Base-by-base conservation (phyloP, 2,888 invertebrate species). In the Anticlea derivata region DNA sequence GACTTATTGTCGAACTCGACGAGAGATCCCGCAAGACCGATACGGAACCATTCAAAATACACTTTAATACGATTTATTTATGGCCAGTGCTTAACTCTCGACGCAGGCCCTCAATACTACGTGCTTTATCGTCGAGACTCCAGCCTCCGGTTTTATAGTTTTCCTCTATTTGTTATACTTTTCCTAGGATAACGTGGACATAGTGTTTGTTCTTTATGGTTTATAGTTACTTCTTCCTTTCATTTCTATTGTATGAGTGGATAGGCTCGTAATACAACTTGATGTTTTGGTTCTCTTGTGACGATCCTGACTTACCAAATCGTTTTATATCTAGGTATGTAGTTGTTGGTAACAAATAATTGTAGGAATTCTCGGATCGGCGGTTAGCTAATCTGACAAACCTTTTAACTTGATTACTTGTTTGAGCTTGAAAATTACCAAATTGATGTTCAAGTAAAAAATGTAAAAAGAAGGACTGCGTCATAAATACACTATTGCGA, bases 41-140 rank as follows among this genome's bases (percentile, higher is more conserved):
- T 84, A 85, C 71, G 70, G 71, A 73, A 70, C 76, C 72, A 76
- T 78, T 80, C 76, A 78, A 79, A 79, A 80, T 76, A 74, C 75
- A 75, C 77, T 75, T 79, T 81, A 82, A 84, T 84, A 81, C 80
- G 73, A 80, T 80, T 86, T 86, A 88, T 89, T 87, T 86, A 88
- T 83, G 79, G 66, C 76, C 63, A 75, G 75, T 71, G 76, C 82
- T 84, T 78, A 78, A 75, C 73, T 73, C 72, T 61, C 68, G 61
- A 66, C 70, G 58, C 57, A 75, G 68, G 61, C 66, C 69, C 69
- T 74, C 72, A 68, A 75, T 76, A 75, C 68, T 60, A 57, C 61
- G 59, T 68, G 73, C 72, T 83, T 79, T 80, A 80, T 80, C 73
- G 75, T 57, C 70, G 65, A 40, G 39, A 49, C 43, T 54, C 47